phyloP scores from a whole-genome alignment of 2,113 vertebrate species.

The Passer montanus region DNA sequence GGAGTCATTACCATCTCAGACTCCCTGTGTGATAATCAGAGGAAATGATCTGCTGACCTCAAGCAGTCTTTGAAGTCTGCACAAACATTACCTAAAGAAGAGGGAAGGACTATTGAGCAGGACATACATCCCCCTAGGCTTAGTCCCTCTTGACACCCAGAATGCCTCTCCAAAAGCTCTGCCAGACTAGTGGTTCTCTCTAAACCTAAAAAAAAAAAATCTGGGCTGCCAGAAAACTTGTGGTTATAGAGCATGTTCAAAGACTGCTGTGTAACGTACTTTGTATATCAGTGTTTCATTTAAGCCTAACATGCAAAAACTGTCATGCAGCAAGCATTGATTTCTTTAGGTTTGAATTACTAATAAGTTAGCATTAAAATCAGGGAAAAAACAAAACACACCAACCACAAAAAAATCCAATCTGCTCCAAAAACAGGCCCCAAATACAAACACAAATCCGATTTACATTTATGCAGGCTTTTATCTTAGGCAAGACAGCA shows the following conservation, averaged over 20 bases:
- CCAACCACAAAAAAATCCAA: background rate
- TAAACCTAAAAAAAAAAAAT: background rate
- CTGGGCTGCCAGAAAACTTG: background rate
- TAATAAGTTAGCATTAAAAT: background rate
- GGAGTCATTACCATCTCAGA: background rate
- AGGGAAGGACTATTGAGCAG: background rate
- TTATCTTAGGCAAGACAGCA: background rate
- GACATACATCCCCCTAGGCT: background rate
- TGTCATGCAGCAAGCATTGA: background rate
- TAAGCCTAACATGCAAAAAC: background rate
- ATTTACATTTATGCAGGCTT: background rate
- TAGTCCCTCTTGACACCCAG: no score
- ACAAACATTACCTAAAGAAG: background rate
- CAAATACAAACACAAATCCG: background rate
- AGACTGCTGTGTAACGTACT: background rate
- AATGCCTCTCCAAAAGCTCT: background rate
- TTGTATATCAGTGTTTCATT: background rate
- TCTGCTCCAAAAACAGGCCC: background rate
- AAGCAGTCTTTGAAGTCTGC: conserved; percentile 11
- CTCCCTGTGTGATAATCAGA: background rate
- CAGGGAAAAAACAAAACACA: background rate
- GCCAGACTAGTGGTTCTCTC: background rate
- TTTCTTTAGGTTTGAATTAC: background rate
- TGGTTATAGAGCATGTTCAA: background rate
- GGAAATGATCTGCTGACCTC: conserved; percentile 15